Percentiles rank a stretch among this genome's conserved stretches.
Evolutionary conservation across 2,888 invertebrate genomes (phyloP).

Genomic region (Lysandra coridon): DNA sequence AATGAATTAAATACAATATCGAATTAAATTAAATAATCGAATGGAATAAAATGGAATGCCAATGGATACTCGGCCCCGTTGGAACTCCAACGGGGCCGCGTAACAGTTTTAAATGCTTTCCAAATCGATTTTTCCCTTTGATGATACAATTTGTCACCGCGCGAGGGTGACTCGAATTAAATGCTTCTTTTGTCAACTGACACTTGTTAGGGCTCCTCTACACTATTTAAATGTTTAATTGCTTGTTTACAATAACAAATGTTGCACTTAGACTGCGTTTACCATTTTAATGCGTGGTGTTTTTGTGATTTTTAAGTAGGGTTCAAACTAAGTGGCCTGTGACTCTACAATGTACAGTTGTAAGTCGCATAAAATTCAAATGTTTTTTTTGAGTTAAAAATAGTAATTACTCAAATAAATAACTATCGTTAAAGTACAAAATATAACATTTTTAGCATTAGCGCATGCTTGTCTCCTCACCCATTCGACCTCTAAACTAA

Average conservation of each 20-base stretch:
- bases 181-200: slow-evolving; percentile 60
- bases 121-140: slow-evolving; percentile 46
- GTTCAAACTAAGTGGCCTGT: not conserved
- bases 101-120: slow-evolving; percentile 38
- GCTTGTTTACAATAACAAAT: slow-evolving; percentile 72
- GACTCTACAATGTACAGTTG: not conserved
- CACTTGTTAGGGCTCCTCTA: slow-evolving; percentile 65
- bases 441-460: slow-evolving; percentile 31
- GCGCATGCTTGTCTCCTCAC: slow-evolving; percentile 27
- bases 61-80: no score
- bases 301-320: slow-evolving; percentile 31
- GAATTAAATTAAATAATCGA: slow-evolving; percentile 20
- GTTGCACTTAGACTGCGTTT: slow-evolving; percentile 42
- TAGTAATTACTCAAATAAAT: not conserved
- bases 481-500: slow-evolving; percentile 43
- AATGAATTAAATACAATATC: slow-evolving; percentile 10
- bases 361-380: not conserved
- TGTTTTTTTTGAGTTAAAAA: not conserved
- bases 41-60: slow-evolving; percentile 21
- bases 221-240: slow-evolving; percentile 56
- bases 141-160: slow-evolving; percentile 61
- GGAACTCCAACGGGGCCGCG: slow-evolving; percentile 10
- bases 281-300: slow-evolving; percentile 32
- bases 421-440: slow-evolving; percentile 15
- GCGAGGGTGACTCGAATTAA: slow-evolving; percentile 55